A percentile compares a stretch with the other conserved stretches of the same genome.
Conservation (phyloP, 1,140 invertebrate genomes). For the Drosophila navojoa region DNA sequence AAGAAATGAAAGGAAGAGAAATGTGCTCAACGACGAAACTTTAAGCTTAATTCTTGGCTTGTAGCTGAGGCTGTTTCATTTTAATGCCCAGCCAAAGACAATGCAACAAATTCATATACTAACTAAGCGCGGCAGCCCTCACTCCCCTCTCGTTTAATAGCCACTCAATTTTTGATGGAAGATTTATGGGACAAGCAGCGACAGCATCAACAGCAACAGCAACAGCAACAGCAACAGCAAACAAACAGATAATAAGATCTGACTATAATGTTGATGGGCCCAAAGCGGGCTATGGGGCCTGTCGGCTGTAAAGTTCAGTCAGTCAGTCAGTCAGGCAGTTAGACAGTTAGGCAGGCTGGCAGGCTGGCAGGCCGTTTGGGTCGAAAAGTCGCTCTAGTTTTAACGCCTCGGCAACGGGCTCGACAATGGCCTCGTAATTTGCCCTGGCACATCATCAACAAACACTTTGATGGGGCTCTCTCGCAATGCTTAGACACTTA, state of each 20-base stretch:
- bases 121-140: neutral
- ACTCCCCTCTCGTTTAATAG: constrained; percentile 17
- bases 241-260: constrained; percentile 28
- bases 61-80: constrained; percentile 13
- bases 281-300: neutral
- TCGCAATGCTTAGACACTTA: constrained; percentile 30
- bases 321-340: neutral
- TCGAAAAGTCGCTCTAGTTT: constrained; percentile 70
- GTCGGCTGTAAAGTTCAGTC: constrained; percentile 50
- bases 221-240: neutral
- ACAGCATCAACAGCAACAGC: constrained; percentile 8
- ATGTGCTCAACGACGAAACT: constrained; percentile 13
- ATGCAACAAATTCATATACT: constrained; percentile 20
- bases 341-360: neutral
- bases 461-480: constrained; percentile 34
- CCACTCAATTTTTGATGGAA: constrained; percentile 73
- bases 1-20: constrained; percentile 50
- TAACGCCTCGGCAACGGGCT: constrained; percentile 55
- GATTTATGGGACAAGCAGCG: constrained; percentile 56
- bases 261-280: constrained; percentile 26
- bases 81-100: constrained; percentile 16
- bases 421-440: constrained; percentile 53
- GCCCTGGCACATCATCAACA: constrained; percentile 68
- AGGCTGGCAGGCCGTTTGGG: neutral
- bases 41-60: constrained; percentile 9